Evolutionary conservation across 2,113 vertebrate genomes (phyloP).

Genomic region (Sylvietta virens): DNA sequence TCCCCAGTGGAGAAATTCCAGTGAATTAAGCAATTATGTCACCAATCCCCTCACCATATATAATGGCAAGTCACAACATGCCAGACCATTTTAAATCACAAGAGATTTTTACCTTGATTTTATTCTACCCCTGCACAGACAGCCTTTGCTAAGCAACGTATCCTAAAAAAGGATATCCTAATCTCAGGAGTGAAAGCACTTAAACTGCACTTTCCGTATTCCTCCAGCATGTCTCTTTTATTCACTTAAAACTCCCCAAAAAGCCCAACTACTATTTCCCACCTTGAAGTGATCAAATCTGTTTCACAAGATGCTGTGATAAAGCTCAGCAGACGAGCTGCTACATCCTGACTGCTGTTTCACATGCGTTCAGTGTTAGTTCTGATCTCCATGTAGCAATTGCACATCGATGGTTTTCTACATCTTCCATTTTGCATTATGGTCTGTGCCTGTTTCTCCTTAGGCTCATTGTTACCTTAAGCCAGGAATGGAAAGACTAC

Average conservation of each 20-base stretch:
- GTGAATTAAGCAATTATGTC: neutral
- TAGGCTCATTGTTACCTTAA: neutral
- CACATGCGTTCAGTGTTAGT: neutral
- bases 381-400: neutral
- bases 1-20: neutral
- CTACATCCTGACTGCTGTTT: neutral
- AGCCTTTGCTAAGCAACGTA: neutral
- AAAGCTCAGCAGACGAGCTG: neutral
- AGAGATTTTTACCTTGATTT: neutral
- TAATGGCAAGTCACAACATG: neutral
- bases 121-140: neutral
- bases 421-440: neutral
- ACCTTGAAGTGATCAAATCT: neutral
- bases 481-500: neutral
- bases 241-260: neutral
- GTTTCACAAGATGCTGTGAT: neutral
- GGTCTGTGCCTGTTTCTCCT: neutral
- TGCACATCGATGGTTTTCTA: neutral
- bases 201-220: neutral
- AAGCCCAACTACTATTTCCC: neutral
- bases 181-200: neutral
- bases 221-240: neutral
- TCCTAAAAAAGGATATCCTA: neutral
- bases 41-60: neutral
- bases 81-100: neutral